Evolutionary conservation across 2,888 invertebrate species (phyloP), one percentile per base, ranked within the genome.

Genomic region (Disparrhopalites patrizii): DNA sequence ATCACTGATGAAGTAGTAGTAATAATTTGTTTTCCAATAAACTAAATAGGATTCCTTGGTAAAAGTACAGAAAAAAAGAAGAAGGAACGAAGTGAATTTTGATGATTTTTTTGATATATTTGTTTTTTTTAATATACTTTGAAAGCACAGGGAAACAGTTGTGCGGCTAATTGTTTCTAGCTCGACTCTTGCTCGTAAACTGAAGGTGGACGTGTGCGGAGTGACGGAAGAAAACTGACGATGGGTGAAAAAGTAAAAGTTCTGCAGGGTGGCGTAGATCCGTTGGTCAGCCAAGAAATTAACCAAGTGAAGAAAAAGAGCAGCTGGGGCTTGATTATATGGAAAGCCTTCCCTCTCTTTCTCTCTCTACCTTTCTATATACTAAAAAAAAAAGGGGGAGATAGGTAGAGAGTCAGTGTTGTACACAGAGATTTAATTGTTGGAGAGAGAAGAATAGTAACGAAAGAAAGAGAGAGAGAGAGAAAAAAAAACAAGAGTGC

Each of bases 151-250:
- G n/a, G n/a, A n/a, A n/a, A n/a, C n/a, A n/a, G n/a, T n/a, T n/a
- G n/a, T 54, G 28, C 25, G 47, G 56, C 65, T 62, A 57, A 57
- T 65, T 65, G 65, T 67, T 67, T 56, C 61, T 61, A 52, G 62
- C 62, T 69, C 68, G 70, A 66, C 66, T 63, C 52, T 55, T 36
- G 43, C 56, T 56, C 43, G 27, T 61, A 55, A 47, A 70, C 70
- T 70, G 70, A 70, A 52, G 62, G 31, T 67, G 54, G 64, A 64
- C 64, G 28, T 54, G 13, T 36, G 51, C 27, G 38, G 63, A 55
- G 64, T 66, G 67, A 67, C 68, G 67, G 70, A 70, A 69, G 70
- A 69, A 70, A 70, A 67, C 67, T 67, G 31, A 25, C 28, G 51
- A 31, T 18, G 66, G 66, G 60, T 66, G 66, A 69, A 69, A 69